Evolutionary conservation across 2,113 vertebrate species (phyloP), one percentile per base, ranked within the genome.

Genomic region (Aptenodytes forsteri): DNA sequence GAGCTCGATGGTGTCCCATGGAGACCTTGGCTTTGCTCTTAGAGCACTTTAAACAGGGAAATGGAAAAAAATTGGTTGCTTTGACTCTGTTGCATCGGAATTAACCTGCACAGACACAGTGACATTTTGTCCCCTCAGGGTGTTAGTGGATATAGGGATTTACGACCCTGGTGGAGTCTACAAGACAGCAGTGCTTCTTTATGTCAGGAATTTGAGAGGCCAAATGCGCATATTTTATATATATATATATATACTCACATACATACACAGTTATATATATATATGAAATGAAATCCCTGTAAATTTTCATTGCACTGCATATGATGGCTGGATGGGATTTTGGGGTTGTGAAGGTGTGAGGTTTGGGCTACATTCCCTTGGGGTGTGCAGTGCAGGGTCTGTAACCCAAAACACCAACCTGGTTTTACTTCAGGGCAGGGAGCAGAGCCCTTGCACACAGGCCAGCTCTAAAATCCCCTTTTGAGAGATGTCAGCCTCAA

Each of bases 381-480:
- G 36, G 50, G 13, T n/a, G 44, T 3, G 0, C 55, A 66, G 2
- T 1, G 10, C 11, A 16, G 42, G 34, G 78, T 13, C 46, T 26
- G 20, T 0, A 21, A 46, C 54, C 89, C 62, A 9, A 62, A 73
- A 46, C 2, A 0, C 32, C 0, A 0, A 38, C 46, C 42, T 50
- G 55, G 7, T 40, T 80, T 81, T 25, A 4, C 38, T 42, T 4
- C 1, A 3, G 30, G 36, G 10, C 2, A 22, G 34, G 38, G 47
- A 59, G 13, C n/a, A 66, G 85, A 82, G 20, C 13, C 22, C 80
- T 40, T 1, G 4, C 1, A 2, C 20, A 1, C 1, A 25, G 61
- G 12, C 52, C 79, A 40, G 46, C 34, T 20, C 47, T 25, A 27
- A 69, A 89, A 42, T 29, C 9, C 76, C n/a, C 20, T 1, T 27